Conservation (phyloP, 53 echinoderm and acorn worm genomes). For the Hippasteria phrygiana region DNA sequence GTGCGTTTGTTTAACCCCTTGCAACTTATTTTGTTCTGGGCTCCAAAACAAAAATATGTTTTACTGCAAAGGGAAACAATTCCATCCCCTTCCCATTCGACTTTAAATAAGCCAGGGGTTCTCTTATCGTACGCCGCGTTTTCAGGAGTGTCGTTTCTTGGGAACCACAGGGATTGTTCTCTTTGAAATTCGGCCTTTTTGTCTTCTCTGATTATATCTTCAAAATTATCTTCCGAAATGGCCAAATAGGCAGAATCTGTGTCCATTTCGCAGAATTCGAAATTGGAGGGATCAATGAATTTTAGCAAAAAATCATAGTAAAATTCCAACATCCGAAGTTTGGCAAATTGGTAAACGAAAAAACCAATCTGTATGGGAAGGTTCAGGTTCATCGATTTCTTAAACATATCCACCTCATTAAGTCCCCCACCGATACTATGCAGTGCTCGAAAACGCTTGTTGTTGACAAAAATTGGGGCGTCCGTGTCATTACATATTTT, state of each 20-base stretch:
- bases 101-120: constrained; percentile 66
- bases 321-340: constrained; percentile 71
- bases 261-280: constrained; percentile 74
- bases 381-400: constrained; percentile 13
- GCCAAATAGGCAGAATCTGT: constrained; percentile 77
- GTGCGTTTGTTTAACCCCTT: constrained; percentile 50
- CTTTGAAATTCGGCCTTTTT: constrained; percentile 14
- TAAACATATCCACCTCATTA: constrained; percentile 52
- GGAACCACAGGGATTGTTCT: constrained; percentile 66
- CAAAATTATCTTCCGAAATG: constrained; percentile 54
- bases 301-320: constrained; percentile 71
- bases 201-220: constrained; percentile 60
- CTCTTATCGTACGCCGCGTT: constrained; percentile 39
- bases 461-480: background rate
- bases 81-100: constrained; percentile 70
- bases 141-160: constrained; percentile 64
- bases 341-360: constrained; percentile 77
- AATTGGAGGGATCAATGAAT: constrained; percentile 62
- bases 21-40: constrained; percentile 28
- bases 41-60: constrained; percentile 65
- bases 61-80: constrained; percentile 61
- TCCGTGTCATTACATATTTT: background rate
- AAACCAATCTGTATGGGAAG: constrained; percentile 71
- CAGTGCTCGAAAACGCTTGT: background rate
- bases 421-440: background rate